These are phyloP conservation scores for Bovichtus variegatus DNA, from an alignment of 2,797 vertebrate genomes.

Conservation along the genomic window DNA sequence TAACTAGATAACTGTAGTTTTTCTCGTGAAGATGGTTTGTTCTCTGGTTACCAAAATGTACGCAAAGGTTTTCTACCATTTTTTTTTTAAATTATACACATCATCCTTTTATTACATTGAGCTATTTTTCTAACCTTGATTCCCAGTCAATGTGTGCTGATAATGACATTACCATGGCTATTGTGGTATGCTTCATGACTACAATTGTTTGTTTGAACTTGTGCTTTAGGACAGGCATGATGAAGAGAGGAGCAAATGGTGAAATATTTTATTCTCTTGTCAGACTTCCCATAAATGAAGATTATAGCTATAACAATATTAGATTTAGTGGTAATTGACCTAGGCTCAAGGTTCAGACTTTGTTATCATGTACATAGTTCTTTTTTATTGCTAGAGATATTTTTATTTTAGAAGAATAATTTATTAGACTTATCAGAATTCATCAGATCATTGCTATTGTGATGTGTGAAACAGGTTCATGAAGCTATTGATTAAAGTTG, in stretches of 20 bases:
- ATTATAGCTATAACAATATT: conserved; percentile 1
- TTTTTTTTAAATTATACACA: background rate
- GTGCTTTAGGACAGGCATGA: conserved; percentile 53
- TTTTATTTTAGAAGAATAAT: background rate
- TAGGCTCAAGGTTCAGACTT: conserved; percentile 8
- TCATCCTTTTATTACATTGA: conserved; percentile 26
- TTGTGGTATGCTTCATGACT: conserved; percentile 55
- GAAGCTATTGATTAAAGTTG: background rate
- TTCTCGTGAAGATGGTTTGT: background rate
- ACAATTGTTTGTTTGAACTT: conserved; percentile 73
- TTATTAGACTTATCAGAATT: background rate
- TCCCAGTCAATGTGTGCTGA: conserved; percentile 39
- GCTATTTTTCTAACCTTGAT: conserved; percentile 43
- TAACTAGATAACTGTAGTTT: conserved; percentile 12
- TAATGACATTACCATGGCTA: conserved; percentile 80
- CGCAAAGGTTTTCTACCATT: too few species aligned
- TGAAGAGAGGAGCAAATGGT: conserved; percentile 57
- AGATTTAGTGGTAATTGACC: conserved; percentile 5
- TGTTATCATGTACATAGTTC: background rate
- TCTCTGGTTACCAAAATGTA: background rate
- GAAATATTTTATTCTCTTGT: conserved; percentile 61
- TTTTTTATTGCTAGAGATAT: background rate
- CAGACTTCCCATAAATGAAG: conserved; percentile 59
- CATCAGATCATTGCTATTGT: background rate
- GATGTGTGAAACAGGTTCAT: background rate